Conservation (phyloP, 2,797 vertebrate species). For the Urophycis tenuis region DNA sequence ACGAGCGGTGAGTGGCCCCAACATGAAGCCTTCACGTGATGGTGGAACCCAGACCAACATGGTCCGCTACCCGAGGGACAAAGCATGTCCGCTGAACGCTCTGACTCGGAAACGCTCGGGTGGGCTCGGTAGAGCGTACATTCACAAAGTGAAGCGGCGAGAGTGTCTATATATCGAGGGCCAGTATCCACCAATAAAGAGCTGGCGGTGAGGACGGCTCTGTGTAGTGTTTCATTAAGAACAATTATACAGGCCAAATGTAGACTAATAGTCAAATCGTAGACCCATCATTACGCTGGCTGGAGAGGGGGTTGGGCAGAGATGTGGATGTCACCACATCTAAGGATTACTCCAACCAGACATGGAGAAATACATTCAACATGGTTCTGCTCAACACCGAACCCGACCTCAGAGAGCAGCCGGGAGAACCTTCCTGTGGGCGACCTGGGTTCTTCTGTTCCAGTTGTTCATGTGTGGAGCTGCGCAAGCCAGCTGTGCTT, state of each 20-base stretch:
- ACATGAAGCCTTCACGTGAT: not conserved
- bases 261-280: not conserved
- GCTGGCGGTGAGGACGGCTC: not conserved
- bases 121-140: slow-evolving; percentile 52
- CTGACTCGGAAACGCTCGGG: slow-evolving; percentile 5
- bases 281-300: not conserved
- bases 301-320: not conserved
- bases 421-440: not conserved
- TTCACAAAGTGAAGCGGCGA: slow-evolving; percentile 18
- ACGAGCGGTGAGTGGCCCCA: not conserved
- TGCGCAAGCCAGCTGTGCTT: not conserved
- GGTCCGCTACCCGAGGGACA: slow-evolving; percentile 1
- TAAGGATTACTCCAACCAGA: slow-evolving; percentile 28
- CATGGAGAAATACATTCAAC: not conserved
- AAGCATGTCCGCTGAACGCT: not conserved
- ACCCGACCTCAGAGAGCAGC: not conserved
- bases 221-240: slow-evolving; percentile 23
- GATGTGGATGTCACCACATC: slow-evolving; percentile 31
- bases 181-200: not conserved
- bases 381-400: not conserved
- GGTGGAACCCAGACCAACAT: not conserved
- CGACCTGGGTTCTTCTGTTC: not conserved
- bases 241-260: not conserved
- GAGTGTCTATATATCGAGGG: not conserved
- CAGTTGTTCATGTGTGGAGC: slow-evolving; percentile 4